These are phyloP conservation scores for Coelinius sp. DNA, from an alignment of 2,888 invertebrate genomes.

Conservation along the genomic window DNA sequence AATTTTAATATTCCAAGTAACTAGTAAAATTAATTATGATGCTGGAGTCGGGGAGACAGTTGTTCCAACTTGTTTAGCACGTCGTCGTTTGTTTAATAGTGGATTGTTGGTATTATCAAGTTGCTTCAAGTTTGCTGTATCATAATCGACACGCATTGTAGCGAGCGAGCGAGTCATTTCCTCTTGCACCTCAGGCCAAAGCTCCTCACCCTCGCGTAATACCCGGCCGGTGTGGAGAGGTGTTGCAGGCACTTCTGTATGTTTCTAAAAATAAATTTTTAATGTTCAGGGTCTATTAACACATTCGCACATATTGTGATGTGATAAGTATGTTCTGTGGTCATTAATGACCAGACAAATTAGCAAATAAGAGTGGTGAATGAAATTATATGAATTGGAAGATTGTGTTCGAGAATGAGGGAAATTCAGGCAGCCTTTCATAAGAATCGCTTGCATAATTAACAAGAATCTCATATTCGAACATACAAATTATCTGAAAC, in stretches of 20 bases:
- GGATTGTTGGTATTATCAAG: slow-evolving; percentile 94
- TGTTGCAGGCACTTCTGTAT: slow-evolving; percentile 93
- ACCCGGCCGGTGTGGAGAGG: slow-evolving; percentile 93
- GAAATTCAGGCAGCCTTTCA: too few relatives aligned
- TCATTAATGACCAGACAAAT: too few relatives aligned
- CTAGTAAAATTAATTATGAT: slow-evolving; percentile 48
- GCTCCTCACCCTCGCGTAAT: slow-evolving; percentile 90
- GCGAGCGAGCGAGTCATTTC: slow-evolving; percentile 98
- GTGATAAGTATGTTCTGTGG: too few relatives aligned
- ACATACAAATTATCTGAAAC: too few relatives aligned
- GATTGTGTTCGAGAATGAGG: too few relatives aligned
- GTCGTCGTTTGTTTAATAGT: slow-evolving; percentile 84
- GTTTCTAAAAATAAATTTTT: slow-evolving; percentile 72
- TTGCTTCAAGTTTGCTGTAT: slow-evolving; percentile 89
- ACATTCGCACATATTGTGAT: not conserved
- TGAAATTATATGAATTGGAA: too few relatives aligned
- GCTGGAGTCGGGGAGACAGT: slow-evolving; percentile 55
- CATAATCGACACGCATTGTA: slow-evolving; percentile 98
- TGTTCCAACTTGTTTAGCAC: slow-evolving; percentile 52
- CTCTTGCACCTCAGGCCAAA: slow-evolving; percentile 98
- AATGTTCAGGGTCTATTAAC: not conserved
- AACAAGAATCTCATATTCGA: too few relatives aligned
- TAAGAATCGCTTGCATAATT: too few relatives aligned
- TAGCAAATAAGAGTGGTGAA: too few relatives aligned
- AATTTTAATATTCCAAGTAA: not conserved